Percentiles rank a stretch among this genome's conserved stretches.
Evolutionary conservation across 1,140 invertebrate species (phyloP).

Genomic region (Oreohelix idahoensis): DNA sequence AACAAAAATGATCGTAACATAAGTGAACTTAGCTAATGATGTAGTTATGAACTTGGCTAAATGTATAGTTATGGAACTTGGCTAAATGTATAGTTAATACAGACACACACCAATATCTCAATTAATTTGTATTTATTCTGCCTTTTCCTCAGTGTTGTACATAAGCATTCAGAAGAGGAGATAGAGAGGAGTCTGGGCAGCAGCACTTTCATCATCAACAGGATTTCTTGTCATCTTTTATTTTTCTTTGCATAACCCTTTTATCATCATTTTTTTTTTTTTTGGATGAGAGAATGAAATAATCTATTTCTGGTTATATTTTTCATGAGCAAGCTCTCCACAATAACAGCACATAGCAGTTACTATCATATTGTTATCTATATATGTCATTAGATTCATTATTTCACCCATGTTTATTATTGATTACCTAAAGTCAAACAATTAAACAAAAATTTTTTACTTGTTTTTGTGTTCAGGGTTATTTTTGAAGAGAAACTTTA

Average conservation of each 20-base stretch:
- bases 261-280: no score
- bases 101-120: not conserved
- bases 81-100: not conserved
- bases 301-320: not conserved
- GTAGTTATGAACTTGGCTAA: not conserved
- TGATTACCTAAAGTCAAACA: no score
- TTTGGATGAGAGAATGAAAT: no score
- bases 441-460: no score
- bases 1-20: no score
- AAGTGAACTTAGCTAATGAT: no score
- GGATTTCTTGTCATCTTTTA: not conserved
- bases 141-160: conserved; percentile 62
- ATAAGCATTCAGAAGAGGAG: conserved; percentile 67
- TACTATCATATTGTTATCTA: not conserved
- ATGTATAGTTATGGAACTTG: not conserved
- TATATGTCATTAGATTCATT: no score
- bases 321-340: not conserved
- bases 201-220: not conserved
- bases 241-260: not conserved
- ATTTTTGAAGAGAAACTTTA: no score
- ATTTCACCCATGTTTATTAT: no score
- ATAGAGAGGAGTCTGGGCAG: conserved; percentile 34
- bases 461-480: no score
- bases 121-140: not conserved
- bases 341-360: not conserved